These are phyloP conservation scores for Achlya flavicornis DNA, from an alignment of 2,888 invertebrate species.

Conservation along the genomic window DNA sequence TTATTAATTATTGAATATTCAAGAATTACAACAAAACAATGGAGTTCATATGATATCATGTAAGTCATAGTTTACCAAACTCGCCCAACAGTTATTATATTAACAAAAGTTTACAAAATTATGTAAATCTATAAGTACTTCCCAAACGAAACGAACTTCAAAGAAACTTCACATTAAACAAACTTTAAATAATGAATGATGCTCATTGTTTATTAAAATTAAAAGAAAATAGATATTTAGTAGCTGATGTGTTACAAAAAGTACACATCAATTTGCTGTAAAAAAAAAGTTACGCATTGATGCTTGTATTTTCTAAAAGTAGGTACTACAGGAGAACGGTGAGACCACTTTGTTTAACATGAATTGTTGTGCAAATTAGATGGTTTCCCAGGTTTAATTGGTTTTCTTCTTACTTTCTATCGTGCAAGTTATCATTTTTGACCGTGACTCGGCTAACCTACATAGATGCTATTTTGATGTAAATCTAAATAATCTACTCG, in stretches of 20 bases:
- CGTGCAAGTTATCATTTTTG: constrained; percentile 29
- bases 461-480: not conserved
- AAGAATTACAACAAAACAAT: too few species aligned
- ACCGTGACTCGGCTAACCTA: constrained; percentile 25
- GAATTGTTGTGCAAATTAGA: constrained; percentile 58
- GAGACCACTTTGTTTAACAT: constrained; percentile 37
- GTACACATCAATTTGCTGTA: not conserved
- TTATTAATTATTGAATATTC: too few species aligned
- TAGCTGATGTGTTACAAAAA: not conserved
- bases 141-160: too few species aligned
- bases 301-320: not conserved
- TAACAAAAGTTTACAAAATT: too few species aligned
- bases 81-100: too few species aligned
- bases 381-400: constrained; percentile 42
- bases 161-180: too few species aligned
- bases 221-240: too few species aligned
- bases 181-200: too few species aligned
- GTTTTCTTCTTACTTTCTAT: constrained; percentile 45
- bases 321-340: constrained; percentile 30
- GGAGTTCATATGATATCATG: too few species aligned
- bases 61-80: not conserved
- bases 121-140: too few species aligned
- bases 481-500: not conserved
- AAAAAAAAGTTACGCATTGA: not conserved
- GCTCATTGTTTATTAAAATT: too few species aligned